Conservation (phyloP, 2,797 vertebrate species). For the Esox masquinongy region DNA sequence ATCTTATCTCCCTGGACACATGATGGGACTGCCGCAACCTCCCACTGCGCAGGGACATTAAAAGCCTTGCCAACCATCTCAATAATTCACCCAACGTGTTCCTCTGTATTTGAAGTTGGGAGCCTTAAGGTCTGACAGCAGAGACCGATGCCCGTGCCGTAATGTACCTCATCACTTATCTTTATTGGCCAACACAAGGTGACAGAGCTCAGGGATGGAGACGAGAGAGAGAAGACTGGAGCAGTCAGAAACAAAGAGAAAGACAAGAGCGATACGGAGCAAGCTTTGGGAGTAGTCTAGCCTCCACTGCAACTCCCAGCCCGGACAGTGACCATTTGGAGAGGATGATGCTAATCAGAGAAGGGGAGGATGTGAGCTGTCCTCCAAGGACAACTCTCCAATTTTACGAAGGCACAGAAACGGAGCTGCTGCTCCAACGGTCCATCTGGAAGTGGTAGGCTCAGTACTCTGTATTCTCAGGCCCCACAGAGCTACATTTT, state of each 20-base stretch:
- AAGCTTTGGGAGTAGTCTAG: constrained; percentile 47
- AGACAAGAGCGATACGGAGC: constrained; percentile 10
- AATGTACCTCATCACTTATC: constrained; percentile 58
- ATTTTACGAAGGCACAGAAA: constrained; percentile 42
- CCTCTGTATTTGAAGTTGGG: constrained; percentile 41
- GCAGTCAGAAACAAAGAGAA: background rate
- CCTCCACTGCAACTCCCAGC: constrained; percentile 54
- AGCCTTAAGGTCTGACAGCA: constrained; percentile 54
- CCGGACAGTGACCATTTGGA: constrained; percentile 49
- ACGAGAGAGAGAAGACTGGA: background rate
- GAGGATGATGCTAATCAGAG: constrained; percentile 40
- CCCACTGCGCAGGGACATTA: constrained; percentile 62
- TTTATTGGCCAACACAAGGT: constrained; percentile 59
- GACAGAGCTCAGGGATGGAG: constrained; percentile 52
- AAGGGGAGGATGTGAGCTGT: constrained; percentile 26
- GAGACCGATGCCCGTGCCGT: constrained; percentile 65
- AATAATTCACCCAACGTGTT: constrained; percentile 75
- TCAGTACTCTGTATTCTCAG: constrained; percentile 46
- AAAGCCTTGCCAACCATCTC: constrained; percentile 64
- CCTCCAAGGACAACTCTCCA: constrained; percentile 39
- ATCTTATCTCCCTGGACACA: constrained; percentile 25
- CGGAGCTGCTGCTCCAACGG: constrained; percentile 33
- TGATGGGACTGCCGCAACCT: constrained; percentile 48
- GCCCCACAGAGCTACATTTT: constrained; percentile 42
- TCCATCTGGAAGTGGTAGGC: constrained; percentile 52